Evolutionary conservation across 2,797 vertebrate genomes (phyloP), one percentile per base, ranked within the genome.

Genomic region (Spinus olivaceus): DNA sequence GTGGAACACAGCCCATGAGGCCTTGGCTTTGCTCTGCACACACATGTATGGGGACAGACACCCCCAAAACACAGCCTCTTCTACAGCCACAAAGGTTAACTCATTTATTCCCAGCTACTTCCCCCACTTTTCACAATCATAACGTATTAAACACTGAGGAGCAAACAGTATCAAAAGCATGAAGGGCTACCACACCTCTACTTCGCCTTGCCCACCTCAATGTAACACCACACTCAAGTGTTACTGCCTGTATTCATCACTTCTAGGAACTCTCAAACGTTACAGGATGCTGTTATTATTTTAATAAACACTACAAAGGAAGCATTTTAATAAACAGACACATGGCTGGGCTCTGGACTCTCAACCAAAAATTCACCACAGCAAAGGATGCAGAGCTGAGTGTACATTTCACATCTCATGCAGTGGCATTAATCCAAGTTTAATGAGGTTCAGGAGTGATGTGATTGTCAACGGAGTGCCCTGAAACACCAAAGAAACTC

Each of bases 1-100:
- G 94, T 37, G 66, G 95, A 92, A 80, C 79, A 24, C 22, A 19
- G 78, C 54, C 44, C 27, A 0, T 7, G 15, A 74, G 61, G 33
- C 5, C 17, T 35, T 22, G 22, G 4, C 14, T 11, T 27, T 9
- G 15, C 1, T 30, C 15, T 6, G 22, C 21, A 30, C 20, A 17
- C 18, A 28, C 16, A 25, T 9, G 4, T 0, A 2, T 0, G 15
- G 5, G 32, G 2, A 35, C 6, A 35, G 23, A 12, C 10, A 33
- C 5, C 32, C 25, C 33, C 37, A 7, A 8, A n/a, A 2, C 54
- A 24, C 69, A 35, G 81, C 22, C 10, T 21, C 0, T 37, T 6
- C 49, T 33, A 2, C 2, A n/a, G 5, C 4, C 61, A 32, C 4
- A 3, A 10, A 24, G 14, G 32, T 1, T 8, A 80, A 47, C 21